A percentile compares a stretch with the other conserved stretches of the same genome.
phyloP scores from a whole-genome alignment of 2,113 vertebrate genomes.

The Charina bottae region DNA sequence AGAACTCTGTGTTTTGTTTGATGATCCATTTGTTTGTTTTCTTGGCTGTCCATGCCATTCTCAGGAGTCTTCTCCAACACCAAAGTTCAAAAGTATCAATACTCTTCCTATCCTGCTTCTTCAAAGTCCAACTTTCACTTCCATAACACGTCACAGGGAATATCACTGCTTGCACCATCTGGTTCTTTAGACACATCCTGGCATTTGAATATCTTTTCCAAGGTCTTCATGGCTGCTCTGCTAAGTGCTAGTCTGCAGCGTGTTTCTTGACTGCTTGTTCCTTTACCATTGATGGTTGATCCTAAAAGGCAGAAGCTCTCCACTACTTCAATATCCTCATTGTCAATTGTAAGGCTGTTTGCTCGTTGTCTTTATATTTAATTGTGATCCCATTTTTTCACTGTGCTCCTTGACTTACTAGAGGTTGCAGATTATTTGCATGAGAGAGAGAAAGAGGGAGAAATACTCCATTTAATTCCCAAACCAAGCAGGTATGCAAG shows the following conservation, averaged over 20 bases:
- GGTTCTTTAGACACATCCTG: neutral
- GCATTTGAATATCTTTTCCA: neutral
- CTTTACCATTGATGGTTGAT: neutral
- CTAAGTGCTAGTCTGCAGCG: neutral
- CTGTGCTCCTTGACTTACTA: neutral
- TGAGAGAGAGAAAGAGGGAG: neutral
- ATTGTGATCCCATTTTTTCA: neutral
- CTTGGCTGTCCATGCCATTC: neutral
- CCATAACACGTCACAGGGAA: neutral
- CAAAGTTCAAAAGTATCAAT: neutral
- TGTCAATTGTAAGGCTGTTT: neutral
- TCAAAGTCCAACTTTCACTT: neutral
- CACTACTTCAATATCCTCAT: neutral
- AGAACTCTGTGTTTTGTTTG: neutral
- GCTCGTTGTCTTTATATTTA: neutral
- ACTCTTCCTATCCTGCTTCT: neutral
- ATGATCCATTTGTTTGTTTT: neutral
- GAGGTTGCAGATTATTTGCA: neutral
- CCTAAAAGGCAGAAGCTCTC: neutral
- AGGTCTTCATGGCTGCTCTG: neutral
- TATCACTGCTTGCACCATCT: neutral
- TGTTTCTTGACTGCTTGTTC: neutral
- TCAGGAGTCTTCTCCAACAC: neutral
- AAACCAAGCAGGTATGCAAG: neutral
- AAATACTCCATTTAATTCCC: neutral